Base-by-base conservation (phyloP, 2,113 vertebrate species). In the Oenanthe melanoleuca region DNA sequence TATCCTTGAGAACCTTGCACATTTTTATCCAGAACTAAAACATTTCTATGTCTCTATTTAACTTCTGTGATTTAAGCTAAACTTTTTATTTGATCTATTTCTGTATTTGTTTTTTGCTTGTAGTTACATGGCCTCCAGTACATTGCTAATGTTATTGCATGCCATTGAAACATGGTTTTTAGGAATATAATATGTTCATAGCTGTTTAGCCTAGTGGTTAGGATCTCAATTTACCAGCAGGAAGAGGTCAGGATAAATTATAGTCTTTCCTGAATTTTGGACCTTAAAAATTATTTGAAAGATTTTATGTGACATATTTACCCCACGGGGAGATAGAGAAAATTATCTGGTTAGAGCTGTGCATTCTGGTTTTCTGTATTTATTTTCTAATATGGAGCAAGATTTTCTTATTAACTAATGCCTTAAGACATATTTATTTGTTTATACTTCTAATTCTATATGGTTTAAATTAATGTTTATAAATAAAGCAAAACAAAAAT, bases 281-380 rank as follows among this genome's bases (percentile, higher is more conserved):
- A 70, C 56, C 24, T 74, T 60, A 73, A 40, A 60, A 81, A 57
- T 1, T 53, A 21, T 53, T 57, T 78, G 37, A 89, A 81, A 88
- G 45, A 93, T 93, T 78, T 78, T 70, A 45, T 61, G n/a, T 78
- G 82, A 85, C 73, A 66, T 66, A 11, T 81, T 73, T 89, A 92
- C 47, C 56, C 85, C 70, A 49, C 0, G 6, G 31, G 65, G n/a
- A 87, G 17, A 66, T 31, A 78, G 84, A 80, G 0, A 57, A n/a
- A 92, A 66, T 84, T 18, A 81, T 69, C 65, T 73, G 53, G 45
- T 73, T 89, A 88, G 45, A 87, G 24, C 9, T 69, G n/a, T 73
- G 55, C 11, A 20, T 80, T 89, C 37, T 60, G 31, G 4, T 61
- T 85, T 85, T 78, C 52, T 74, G 28, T 29, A 18, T 34, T 69